Evolutionary conservation across 2,797 vertebrate species (phyloP), one percentile per base, ranked within the genome.

Genomic region (Paratrypauchen microcephalus): DNA sequence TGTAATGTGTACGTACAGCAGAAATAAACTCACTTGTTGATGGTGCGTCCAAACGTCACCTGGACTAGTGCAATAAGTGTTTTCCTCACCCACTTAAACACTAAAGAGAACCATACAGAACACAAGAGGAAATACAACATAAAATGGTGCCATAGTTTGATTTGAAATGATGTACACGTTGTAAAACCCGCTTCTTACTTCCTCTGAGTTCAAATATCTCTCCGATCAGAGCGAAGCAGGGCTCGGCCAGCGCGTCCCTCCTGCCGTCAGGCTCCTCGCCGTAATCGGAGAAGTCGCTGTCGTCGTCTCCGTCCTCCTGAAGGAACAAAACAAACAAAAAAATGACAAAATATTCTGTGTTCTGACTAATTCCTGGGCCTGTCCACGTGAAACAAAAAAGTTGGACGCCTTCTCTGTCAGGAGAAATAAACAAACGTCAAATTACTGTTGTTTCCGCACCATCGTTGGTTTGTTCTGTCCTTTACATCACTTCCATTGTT

Each of bases 81-180:
- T 93, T 98, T 98, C 86, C 97, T 95, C 84, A 99, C 97, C 97
- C 97, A 99, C 88, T 98, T 99, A 89, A 99, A 99, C 97, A 99
- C 97, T 99, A 69, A 11, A 61, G 4, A 72, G 54, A 77, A 16
- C 8, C 1, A 26, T 26, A 69, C 56, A 57, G 30, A 45, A 16
- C 58, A 15, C 45, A 28, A 30, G 21, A 48, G 19, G 1, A 13
- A 48, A 60, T 6, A 45, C 5, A 45, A 45, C 15, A 45, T 45
- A 45, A 2, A n/a, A 6, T 5, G 3, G 23, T 23, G 6, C 15
- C 6, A 16, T 7, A 32, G 13, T 28, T 41, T 28, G 24, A 45
- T 16, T 36, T 36, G 2, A 36, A 36, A 36, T 36, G 7, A 18
- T 2, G 8, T 1, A 26, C 26, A 24, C 7, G 21, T 12, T 3